Evolutionary conservation across 1,140 invertebrate genomes (phyloP), one percentile per base, ranked within the genome.

Genomic region (Pectinophora gossypiella): DNA sequence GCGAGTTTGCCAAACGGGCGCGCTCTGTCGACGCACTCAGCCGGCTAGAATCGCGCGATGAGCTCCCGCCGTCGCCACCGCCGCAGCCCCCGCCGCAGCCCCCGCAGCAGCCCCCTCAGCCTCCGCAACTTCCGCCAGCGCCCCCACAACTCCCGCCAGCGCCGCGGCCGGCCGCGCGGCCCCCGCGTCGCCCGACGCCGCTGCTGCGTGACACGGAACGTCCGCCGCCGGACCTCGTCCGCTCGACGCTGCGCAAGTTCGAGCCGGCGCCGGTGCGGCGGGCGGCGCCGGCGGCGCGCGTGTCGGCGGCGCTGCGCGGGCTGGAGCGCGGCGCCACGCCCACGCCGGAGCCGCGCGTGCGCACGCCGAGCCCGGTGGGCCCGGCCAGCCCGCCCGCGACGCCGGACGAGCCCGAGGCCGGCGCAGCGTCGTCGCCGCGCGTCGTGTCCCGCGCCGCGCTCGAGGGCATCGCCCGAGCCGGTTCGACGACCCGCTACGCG

Each of bases 221-320:
- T 15, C 95, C 95, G 1, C 94, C 95, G 1, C 92, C 93, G 0
- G 95, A 96, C 89, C 90, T 95, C 42, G 95, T 97, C 32, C 95
- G 95, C 68, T 94, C 95, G 40, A 93, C 94, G 0, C 90, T 95
- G 56, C 91, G 93, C 64, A 93, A 96, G 67, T 97, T 97, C 81
- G 95, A 97, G 76, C 90, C 90, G 20, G 89, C 91, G 3, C 89
- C 92, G n/a, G 87, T 90, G 63, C 78, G 89, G 0, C 77, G 90
- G 1, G 66, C 87, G 5, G 87, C 87, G 18, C 27, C 27, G n/a
- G 27, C 27, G 1, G 27, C 27, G 2, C 9, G 27, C 9, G 38
- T 40, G 2, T 77, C 78, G 10, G 72, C 79, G 1, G 79, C 75
- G 9, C 1, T 32, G 27, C 27, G 27, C 1, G 27, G 27, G 2